Conservation (phyloP, 2,888 invertebrate genomes). For the Chalcosyrphus nemorum region DNA sequence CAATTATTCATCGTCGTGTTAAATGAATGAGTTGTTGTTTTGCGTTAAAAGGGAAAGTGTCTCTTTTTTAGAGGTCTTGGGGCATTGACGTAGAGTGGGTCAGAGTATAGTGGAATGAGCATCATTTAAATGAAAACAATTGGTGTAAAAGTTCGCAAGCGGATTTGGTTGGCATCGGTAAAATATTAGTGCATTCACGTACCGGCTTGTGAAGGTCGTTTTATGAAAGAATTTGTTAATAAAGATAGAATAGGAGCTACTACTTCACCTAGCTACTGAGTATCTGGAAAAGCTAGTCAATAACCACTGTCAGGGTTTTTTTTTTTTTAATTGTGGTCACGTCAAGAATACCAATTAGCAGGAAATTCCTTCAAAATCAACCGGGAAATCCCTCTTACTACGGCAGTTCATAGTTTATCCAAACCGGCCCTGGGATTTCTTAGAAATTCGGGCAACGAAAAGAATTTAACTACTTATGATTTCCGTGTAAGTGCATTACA, state of each 20-base stretch:
- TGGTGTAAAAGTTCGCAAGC: no score
- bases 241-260: not conserved
- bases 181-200: no score
- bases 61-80: not conserved
- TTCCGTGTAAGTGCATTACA: constrained; percentile 8
- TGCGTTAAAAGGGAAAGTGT: not conserved
- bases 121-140: not conserved
- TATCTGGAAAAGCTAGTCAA: not conserved
- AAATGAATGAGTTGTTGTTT: not conserved
- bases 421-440: not conserved
- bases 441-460: not conserved
- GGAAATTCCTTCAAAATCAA: not conserved
- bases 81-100: not conserved
- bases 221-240: no score
- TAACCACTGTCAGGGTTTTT: not conserved
- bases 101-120: not conserved
- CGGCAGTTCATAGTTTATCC: not conserved
- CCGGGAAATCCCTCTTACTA: not conserved
- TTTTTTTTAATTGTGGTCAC: not conserved
- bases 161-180: no score
- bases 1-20: not conserved
- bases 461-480: not conserved
- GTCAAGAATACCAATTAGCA: not conserved
- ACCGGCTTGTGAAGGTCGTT: no score
- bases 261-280: not conserved